Evolutionary conservation across 1,140 invertebrate genomes (phyloP).

Genomic region (Drosophila trapezifrons): DNA sequence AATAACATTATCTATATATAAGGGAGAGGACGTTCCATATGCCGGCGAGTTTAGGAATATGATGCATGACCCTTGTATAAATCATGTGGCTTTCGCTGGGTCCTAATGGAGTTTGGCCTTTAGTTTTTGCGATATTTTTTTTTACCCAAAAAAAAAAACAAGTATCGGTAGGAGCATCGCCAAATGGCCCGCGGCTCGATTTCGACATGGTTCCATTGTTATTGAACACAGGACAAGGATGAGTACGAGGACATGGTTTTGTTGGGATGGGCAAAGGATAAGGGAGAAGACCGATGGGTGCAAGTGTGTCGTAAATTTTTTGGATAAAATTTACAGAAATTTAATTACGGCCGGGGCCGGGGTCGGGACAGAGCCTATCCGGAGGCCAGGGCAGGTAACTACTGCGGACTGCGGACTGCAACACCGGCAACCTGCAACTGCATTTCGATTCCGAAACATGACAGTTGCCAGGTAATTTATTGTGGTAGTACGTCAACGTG

Average conservation of each 20-base stretch:
- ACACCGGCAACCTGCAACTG: conserved; percentile 34
- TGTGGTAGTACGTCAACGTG: conserved; percentile 49
- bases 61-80: conserved; percentile 69
- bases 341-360: conserved; percentile 58
- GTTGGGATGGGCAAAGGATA: conserved; percentile 7
- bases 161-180: conserved; percentile 23
- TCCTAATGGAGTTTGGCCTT: conserved; percentile 70
- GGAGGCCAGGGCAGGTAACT: conserved; percentile 1
- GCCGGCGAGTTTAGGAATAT: conserved; percentile 39
- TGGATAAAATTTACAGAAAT: conserved; percentile 76
- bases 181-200: conserved; percentile 54
- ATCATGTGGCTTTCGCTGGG: conserved; percentile 60
- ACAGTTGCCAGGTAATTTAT: conserved; percentile 72
- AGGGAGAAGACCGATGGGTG: conserved; percentile 32
- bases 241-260: not conserved
- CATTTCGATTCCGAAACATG: conserved; percentile 55
- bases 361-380: conserved; percentile 5
- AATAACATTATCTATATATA: conserved; percentile 41
- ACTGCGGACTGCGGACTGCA: too few species aligned
- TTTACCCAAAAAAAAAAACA: conserved; percentile 27
- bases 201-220: conserved; percentile 64
- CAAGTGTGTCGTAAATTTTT: conserved; percentile 64
- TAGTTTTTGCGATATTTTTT: conserved; percentile 71
- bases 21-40: conserved; percentile 9
- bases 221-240: conserved; percentile 40